Percentiles rank a stretch among this genome's conserved stretches.
These are phyloP conservation scores for Gonioctena quinquepunctata DNA, from an alignment of 1,140 invertebrate species.

Conservation along the genomic window DNA sequence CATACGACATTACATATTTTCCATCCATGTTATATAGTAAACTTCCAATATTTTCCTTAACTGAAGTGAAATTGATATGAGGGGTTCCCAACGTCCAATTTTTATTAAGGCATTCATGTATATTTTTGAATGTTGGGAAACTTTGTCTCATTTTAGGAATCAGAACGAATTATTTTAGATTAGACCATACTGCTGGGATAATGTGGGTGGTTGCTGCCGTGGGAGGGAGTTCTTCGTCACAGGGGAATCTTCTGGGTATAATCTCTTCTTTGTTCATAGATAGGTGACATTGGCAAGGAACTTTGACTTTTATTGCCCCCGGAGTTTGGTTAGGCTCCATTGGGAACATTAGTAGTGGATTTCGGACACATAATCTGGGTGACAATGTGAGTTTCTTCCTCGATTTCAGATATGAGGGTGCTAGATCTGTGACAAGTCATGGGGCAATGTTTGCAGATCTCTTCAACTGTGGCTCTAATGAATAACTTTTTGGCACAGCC, in stretches of 20 bases:
- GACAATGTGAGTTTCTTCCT: constrained; percentile 9
- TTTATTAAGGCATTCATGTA: neutral
- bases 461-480: constrained; percentile 19
- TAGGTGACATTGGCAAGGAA: constrained; percentile 15
- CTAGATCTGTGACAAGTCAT: constrained; percentile 14
- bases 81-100: constrained; percentile 15
- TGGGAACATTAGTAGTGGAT: neutral
- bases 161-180: constrained; percentile 14
- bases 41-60: neutral
- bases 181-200: constrained; percentile 19
- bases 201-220: constrained; percentile 3
- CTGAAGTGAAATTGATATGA: constrained; percentile 2
- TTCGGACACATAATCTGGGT: neutral
- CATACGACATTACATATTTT: neutral
- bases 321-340: neutral
- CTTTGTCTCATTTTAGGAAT: neutral
- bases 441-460: constrained; percentile 17
- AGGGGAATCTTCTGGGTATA: constrained; percentile 12
- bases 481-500: constrained; percentile 19
- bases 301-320: constrained; percentile 4
- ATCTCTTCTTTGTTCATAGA: neutral
- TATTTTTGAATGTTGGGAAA: constrained; percentile 8
- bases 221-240: neutral
- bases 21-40: neutral
- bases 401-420: constrained; percentile 20